A percentile compares a stretch with the other conserved stretches of the same genome.
Evolutionary conservation across 2,888 invertebrate species (phyloP).

Genomic region (Diabrotica balteata): DNA sequence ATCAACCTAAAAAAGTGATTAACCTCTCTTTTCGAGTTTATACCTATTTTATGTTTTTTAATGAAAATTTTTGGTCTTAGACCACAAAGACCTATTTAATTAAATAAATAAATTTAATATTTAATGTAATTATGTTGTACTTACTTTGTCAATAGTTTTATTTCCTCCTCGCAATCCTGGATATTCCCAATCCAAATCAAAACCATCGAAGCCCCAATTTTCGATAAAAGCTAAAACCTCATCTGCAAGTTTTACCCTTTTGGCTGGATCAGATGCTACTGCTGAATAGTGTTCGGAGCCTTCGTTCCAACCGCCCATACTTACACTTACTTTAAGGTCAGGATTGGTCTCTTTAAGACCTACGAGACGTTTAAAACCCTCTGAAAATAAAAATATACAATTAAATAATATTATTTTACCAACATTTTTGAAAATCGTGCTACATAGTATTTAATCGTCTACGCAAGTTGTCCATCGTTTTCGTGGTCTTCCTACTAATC

Average conservation of each 20-base stretch:
- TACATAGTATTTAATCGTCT: too few relatives aligned
- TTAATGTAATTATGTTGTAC: not conserved
- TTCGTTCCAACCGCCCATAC: conserved; percentile 75
- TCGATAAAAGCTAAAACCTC: conserved; percentile 34
- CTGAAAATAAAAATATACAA: conserved; percentile 7
- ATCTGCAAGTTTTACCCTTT: conserved; percentile 22
- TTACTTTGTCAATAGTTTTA: conserved; percentile 38
- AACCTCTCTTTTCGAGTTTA: too few relatives aligned
- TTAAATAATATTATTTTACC: too few relatives aligned
- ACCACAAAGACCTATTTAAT: too few relatives aligned
- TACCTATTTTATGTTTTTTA: too few relatives aligned
- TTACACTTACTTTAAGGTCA: conserved; percentile 65
- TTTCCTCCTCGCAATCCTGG: conserved; percentile 64
- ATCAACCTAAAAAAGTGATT: too few relatives aligned
- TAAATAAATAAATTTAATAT: too few relatives aligned
- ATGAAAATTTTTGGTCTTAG: too few relatives aligned
- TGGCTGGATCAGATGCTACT: conserved; percentile 60
- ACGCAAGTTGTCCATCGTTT: too few relatives aligned
- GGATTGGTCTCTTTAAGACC: conserved; percentile 63
- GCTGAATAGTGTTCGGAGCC: conserved; percentile 54
- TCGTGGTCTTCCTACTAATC: too few relatives aligned
- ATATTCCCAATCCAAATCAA: conserved; percentile 88
- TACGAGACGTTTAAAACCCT: conserved; percentile 28
- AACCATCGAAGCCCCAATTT: conserved; percentile 76
- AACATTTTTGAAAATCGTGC: too few relatives aligned